phyloP scores from a whole-genome alignment of 2,113 vertebrate species.

The Psilopogon haemacephalus region DNA sequence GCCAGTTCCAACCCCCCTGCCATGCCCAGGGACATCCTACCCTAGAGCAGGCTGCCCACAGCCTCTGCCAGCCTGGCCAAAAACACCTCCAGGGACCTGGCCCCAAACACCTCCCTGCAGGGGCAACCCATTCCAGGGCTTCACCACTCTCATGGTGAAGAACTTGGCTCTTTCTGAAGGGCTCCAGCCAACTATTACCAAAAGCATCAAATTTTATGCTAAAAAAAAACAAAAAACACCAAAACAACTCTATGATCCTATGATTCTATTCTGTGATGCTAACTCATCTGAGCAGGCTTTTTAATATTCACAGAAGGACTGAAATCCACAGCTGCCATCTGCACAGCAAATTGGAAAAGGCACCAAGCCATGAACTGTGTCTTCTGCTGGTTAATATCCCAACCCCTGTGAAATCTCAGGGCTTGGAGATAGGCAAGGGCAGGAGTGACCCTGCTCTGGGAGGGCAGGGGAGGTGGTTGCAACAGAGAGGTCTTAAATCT shows the following conservation, averaged over 20 bases:
- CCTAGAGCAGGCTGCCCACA: too few species aligned
- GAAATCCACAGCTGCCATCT: neutral
- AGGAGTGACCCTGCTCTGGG: neutral
- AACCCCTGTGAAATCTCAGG: neutral
- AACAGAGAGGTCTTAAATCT: neutral
- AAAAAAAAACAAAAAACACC: neutral
- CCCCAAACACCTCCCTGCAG: too few species aligned
- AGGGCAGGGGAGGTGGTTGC: neutral
- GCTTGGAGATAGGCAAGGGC: neutral
- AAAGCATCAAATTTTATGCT: neutral
- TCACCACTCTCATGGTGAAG: too few species aligned
- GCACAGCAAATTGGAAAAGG: neutral
- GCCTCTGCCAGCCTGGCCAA: too few species aligned
- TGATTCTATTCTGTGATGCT: too few species aligned
- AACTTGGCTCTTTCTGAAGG: neutral
- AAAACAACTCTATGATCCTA: too few species aligned
- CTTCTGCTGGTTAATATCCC: neutral
- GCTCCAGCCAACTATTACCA: neutral
- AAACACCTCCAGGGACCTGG: too few species aligned
- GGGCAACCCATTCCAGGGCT: too few species aligned
- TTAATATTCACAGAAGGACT: neutral
- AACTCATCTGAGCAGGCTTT: neutral
- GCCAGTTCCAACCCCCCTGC: too few species aligned
- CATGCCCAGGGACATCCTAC: too few species aligned
- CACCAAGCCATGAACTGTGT: neutral